Evolutionary conservation across 2,888 invertebrate genomes (phyloP), one percentile per base, ranked within the genome.

Genomic region (Acanthacorydalis orientalis): DNA sequence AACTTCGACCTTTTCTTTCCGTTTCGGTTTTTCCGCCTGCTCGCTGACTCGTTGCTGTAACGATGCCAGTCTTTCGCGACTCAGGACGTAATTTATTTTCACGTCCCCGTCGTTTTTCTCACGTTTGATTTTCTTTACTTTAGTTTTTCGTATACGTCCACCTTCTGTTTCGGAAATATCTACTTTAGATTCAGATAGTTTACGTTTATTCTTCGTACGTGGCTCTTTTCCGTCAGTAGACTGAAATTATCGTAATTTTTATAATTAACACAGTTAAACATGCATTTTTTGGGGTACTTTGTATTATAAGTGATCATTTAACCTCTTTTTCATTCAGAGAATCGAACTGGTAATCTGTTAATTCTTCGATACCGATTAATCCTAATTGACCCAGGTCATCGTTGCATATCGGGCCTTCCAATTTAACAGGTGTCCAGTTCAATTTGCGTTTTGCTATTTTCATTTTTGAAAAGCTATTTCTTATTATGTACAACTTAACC

Each of bases 281-380:
- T 51, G 49, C 50, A 47, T 53, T 56, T 50, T 55, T 57, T 52
- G 60, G 51, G 51, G 2, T 23, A 23, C 23, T 4, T 23, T 23
- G 6, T 23, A 23, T 23, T 23, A 23, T 4, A 23, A 23, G 6
- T 23, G 6, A 23, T 23, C 23, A 23, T 23, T 23, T 53, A 54
- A 61, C 64, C 70, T 67, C 64, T 68, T n/a, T n/a, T n/a, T n/a
- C n/a, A n/a, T n/a, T n/a, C n/a, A n/a, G n/a, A n/a, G 23, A 23
- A 23, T 66, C 58, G 64, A 80, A 60, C 51, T 73, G 72, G 59
- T 87, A 87, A 53, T 78, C 75, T 4, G 74, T 74, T 50, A 88
- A 75, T 57, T 87, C 86, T 64, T 88, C 87, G 40, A 88, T 72
- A 1, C 83, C 87, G 34, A 84, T 72, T 51, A 88, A 72, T 10